These are phyloP conservation scores for Chrysotoxum bicinctum DNA, from an alignment of 2,888 invertebrate species.

Conservation along the genomic window DNA sequence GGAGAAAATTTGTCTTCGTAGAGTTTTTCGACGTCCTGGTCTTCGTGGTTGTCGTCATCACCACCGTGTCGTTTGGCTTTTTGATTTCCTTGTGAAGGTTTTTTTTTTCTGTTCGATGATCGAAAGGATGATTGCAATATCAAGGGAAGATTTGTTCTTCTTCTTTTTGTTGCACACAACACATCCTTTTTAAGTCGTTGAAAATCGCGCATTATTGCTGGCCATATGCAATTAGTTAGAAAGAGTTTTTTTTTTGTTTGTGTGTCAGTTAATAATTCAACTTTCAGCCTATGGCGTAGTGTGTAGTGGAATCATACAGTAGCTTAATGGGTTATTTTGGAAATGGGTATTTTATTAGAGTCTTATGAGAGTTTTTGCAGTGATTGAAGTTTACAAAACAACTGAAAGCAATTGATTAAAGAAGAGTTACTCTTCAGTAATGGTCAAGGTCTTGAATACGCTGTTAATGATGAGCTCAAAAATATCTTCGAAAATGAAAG, in stretches of 20 bases:
- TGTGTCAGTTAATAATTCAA: constrained; percentile 36
- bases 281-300: constrained; percentile 29
- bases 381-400: neutral
- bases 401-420: no score
- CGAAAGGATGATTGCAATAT: constrained; percentile 58
- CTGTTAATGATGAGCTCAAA: no score
- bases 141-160: neutral
- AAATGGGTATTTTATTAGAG: neutral
- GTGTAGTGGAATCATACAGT: constrained; percentile 48
- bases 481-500: no score
- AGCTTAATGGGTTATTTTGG: constrained; percentile 50
- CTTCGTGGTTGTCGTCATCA: neutral
- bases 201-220: constrained; percentile 63
- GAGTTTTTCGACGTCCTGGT: constrained; percentile 6
- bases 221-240: constrained; percentile 51
- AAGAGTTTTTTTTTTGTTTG: neutral
- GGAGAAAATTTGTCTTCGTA: constrained; percentile 35
- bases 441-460: no score
- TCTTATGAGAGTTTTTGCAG: no score
- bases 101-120: constrained; percentile 35
- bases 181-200: constrained; percentile 48
- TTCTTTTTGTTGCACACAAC: neutral
- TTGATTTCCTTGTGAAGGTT: constrained; percentile 47
- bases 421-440: no score
- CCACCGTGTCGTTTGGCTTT: constrained; percentile 28